Evolutionary conservation across 2,113 vertebrate species (phyloP).

Genomic region (Amia ocellicauda): DNA sequence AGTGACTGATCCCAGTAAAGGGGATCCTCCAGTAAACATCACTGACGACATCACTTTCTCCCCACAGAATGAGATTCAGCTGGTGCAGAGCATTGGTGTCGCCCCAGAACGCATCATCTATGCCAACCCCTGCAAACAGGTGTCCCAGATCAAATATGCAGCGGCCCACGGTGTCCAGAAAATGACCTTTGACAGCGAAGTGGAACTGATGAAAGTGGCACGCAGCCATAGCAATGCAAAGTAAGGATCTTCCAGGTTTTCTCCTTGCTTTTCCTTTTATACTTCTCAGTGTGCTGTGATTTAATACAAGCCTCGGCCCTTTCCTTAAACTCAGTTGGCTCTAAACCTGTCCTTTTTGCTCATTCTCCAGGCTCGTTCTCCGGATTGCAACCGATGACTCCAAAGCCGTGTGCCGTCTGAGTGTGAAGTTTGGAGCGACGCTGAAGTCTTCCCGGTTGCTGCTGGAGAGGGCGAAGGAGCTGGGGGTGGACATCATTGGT

Average conservation of each 20-base stretch:
- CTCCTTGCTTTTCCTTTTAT: neutral
- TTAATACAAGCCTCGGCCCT: neutral
- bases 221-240: conserved; percentile 88
- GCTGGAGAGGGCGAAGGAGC: conserved; percentile 83
- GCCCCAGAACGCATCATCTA: conserved; percentile 89
- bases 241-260: no score
- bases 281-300: neutral
- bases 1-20: no score
- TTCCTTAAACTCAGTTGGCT: neutral
- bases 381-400: conserved; percentile 95
- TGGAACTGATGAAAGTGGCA: conserved; percentile 92
- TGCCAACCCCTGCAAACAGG: conserved; percentile 97
- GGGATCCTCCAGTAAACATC: no score
- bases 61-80: conserved; percentile 85
- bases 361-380: conserved; percentile 77
- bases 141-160: conserved; percentile 96
- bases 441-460: conserved; percentile 86
- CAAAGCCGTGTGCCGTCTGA: conserved; percentile 88
- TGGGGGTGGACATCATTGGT: conserved; percentile 84
- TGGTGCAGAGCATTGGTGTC: conserved; percentile 88
- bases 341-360: neutral
- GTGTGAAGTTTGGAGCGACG: conserved; percentile 92
- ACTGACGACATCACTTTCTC: conserved; percentile 3
- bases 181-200: conserved; percentile 98
- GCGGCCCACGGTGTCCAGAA: conserved; percentile 87